Conservation (phyloP, 2,888 invertebrate genomes). For the Steinernema scapterisci region DNA sequence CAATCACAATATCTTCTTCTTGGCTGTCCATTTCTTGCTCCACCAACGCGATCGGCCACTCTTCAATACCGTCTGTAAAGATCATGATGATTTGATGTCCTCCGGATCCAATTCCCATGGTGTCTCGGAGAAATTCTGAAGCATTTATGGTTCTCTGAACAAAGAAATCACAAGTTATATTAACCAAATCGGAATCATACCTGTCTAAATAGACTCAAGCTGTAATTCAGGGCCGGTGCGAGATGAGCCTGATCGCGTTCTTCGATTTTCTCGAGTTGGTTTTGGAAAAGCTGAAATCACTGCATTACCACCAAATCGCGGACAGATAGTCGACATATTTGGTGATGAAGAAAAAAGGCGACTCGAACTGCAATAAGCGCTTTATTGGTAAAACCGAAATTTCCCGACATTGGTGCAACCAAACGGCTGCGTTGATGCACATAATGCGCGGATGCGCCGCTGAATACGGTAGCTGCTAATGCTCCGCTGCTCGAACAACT, state of each 20-base stretch:
- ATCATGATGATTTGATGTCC: slow-evolving; percentile 73
- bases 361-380: too few relatives aligned
- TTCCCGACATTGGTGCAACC: too few relatives aligned
- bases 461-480: too few relatives aligned
- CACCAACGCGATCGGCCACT: slow-evolving; percentile 71
- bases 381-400: too few relatives aligned
- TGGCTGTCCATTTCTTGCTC: slow-evolving; percentile 62
- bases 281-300: slow-evolving; percentile 55
- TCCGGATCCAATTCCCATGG: slow-evolving; percentile 61
- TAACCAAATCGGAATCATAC: background rate
- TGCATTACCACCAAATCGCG: too few relatives aligned
- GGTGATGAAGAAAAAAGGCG: too few relatives aligned
- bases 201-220: slow-evolving; percentile 4
- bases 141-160: background rate
- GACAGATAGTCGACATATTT: too few relatives aligned
- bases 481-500: too few relatives aligned
- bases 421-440: too few relatives aligned
- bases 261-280: slow-evolving; percentile 55
- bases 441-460: too few relatives aligned
- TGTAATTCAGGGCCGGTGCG: slow-evolving; percentile 53
- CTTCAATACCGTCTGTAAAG: slow-evolving; percentile 73
- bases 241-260: slow-evolving; percentile 61
- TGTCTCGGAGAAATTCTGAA: slow-evolving; percentile 2
- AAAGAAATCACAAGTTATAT: background rate
- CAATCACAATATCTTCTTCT: slow-evolving; percentile 38